These are phyloP conservation scores for Tachina lurida DNA, from an alignment of 2,888 invertebrate species.

Conservation along the genomic window DNA sequence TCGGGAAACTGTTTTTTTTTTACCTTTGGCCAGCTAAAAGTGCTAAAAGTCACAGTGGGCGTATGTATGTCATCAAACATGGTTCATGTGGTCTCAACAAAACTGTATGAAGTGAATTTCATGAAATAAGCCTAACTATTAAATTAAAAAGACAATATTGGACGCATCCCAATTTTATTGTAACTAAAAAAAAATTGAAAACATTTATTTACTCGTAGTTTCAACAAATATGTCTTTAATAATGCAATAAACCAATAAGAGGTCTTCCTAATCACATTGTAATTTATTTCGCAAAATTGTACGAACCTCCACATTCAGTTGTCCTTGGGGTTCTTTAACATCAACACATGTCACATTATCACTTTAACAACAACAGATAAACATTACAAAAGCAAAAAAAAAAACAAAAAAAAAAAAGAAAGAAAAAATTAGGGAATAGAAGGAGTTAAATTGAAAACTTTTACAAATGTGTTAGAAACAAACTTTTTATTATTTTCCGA, in stretches of 20 bases:
- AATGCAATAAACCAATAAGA: not conserved
- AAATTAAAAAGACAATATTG: too few relatives aligned
- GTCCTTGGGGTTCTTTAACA: slow-evolving; percentile 29
- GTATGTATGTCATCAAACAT: too few relatives aligned
- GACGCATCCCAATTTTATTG: too few relatives aligned
- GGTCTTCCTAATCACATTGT: slow-evolving; percentile 32
- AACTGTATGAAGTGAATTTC: too few relatives aligned
- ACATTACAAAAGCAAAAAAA: not conserved
- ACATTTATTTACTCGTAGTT: slow-evolving; percentile 6
- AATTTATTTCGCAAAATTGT: slow-evolving; percentile 31
- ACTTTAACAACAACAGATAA: slow-evolving; percentile 34
- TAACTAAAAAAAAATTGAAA: too few relatives aligned
- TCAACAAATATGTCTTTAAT: not conserved
- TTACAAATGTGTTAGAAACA: slow-evolving; percentile 65
- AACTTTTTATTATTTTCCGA: slow-evolving; percentile 61
- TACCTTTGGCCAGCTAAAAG: too few relatives aligned
- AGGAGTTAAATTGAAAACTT: slow-evolving; percentile 60
- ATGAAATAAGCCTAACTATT: too few relatives aligned
- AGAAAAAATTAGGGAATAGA: not conserved
- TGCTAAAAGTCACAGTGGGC: too few relatives aligned
- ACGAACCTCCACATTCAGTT: not conserved
- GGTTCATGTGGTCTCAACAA: too few relatives aligned
- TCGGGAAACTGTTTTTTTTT: too few relatives aligned
- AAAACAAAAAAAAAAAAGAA: not conserved
- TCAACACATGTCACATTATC: slow-evolving; percentile 64